Conservation (phyloP, 2,797 vertebrate species). For the Typhlichthys eigenmanni region DNA sequence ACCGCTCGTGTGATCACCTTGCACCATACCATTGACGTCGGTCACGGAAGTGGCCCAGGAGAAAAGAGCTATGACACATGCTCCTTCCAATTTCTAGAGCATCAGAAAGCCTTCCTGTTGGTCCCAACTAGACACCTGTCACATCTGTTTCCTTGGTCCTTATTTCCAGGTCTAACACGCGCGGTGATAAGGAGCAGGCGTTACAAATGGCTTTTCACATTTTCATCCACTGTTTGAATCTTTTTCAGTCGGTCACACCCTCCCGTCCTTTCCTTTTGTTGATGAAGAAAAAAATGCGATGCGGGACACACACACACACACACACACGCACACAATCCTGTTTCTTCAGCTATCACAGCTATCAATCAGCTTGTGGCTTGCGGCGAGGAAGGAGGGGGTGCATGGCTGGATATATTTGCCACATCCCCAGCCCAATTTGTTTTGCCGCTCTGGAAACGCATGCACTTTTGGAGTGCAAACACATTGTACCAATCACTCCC, state of each 20-base stretch:
- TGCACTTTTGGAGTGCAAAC: slow-evolving; percentile 49
- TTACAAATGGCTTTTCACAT: slow-evolving; percentile 68
- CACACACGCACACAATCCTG: slow-evolving; percentile 28
- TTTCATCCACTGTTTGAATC: slow-evolving; percentile 45
- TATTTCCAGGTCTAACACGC: slow-evolving; percentile 33
- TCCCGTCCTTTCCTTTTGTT: slow-evolving; percentile 11
- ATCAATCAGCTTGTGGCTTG: slow-evolving; percentile 65
- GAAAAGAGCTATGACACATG: slow-evolving; percentile 24
- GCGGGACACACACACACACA: slow-evolving; percentile 21
- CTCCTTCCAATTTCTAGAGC: slow-evolving; percentile 54
- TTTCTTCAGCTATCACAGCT: slow-evolving; percentile 64
- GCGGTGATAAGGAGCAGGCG: slow-evolving; percentile 49
- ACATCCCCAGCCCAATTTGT: slow-evolving; percentile 65
- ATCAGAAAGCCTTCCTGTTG: slow-evolving; percentile 59
- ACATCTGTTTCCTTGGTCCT: slow-evolving; percentile 47
- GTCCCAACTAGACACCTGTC: slow-evolving; percentile 68
- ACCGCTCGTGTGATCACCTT: neutral
- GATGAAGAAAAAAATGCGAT: neutral
- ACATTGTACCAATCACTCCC: slow-evolving; percentile 43
- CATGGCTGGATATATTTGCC: slow-evolving; percentile 35
- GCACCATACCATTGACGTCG: slow-evolving; percentile 44
- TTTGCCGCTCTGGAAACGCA: slow-evolving; percentile 55
- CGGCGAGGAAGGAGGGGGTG: slow-evolving; percentile 48
- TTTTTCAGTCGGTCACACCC: slow-evolving; percentile 36
- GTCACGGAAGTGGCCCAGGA: slow-evolving; percentile 44